Evolutionary conservation across 2,888 invertebrate genomes (phyloP).

Genomic region (Allophyes oxyacanthae): DNA sequence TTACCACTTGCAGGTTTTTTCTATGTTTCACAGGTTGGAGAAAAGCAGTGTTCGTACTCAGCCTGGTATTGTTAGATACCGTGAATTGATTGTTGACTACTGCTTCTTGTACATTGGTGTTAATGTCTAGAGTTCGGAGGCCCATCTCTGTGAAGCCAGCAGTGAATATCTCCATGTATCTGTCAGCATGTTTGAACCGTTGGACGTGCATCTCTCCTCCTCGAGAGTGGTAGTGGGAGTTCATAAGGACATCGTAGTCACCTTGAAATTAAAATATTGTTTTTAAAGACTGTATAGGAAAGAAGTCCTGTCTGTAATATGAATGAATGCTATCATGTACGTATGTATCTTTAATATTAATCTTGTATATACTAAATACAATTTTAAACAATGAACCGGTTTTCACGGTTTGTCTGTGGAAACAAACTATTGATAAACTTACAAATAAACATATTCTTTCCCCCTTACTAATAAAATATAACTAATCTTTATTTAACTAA

Average conservation of each 20-base stretch:
- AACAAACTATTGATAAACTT: no score
- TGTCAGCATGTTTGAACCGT: conserved; percentile 81
- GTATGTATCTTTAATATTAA: no score
- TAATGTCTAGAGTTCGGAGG: conserved; percentile 78
- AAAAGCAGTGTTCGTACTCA: conserved; percentile 83
- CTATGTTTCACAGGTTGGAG: conserved; percentile 80
- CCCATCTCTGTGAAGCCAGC: conserved; percentile 83
- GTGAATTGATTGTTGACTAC: conserved; percentile 82
- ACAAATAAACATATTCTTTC: no score
- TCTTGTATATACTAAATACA: no score
- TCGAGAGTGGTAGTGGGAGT: conserved; percentile 82
- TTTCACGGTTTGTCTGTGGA: no score
- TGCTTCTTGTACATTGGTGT: conserved; percentile 81
- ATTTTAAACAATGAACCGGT: no score
- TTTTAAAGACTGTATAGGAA: no score
- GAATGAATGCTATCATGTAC: no score
- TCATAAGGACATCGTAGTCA: conserved; percentile 84
- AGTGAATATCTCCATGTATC: conserved; percentile 79
- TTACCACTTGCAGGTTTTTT: conserved; percentile 79
- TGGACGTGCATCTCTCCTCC: conserved; percentile 85
- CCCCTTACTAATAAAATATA: no score
- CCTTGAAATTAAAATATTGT: conserved; percentile 66
- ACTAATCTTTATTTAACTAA: no score
- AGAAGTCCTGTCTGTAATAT: no score
- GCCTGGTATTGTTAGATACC: conserved; percentile 79